Percentiles rank a stretch among this genome's conserved stretches.
Evolutionary conservation across 92 coral and sea anemone species (phyloP).

Genomic region (Epizoanthus fatuus): DNA sequence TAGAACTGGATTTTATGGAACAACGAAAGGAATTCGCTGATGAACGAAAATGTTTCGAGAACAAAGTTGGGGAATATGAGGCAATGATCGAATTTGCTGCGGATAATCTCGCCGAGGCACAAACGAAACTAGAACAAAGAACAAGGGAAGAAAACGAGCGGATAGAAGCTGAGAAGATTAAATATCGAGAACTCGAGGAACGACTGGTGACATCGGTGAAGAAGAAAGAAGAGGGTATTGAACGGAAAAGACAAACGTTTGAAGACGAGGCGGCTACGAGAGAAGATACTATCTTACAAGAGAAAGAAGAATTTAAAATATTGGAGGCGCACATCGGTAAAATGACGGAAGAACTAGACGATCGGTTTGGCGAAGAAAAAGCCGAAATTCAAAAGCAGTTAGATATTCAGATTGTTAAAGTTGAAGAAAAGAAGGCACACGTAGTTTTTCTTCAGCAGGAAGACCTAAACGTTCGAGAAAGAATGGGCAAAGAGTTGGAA

Average conservation of each 20-base stretch:
- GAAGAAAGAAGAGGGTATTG: conserved; percentile 75
- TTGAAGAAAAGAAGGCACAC: conserved; percentile 59
- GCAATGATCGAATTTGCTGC: conserved; percentile 89
- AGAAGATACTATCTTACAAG: conserved; percentile 48
- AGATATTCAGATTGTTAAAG: conserved; percentile 46
- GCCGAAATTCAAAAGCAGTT: conserved; percentile 34
- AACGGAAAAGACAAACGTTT: conserved; percentile 73
- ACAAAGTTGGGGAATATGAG: conserved; percentile 79
- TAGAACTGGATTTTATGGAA: conserved; percentile 87
- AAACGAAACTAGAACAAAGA: conserved; percentile 73
- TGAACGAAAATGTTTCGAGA: conserved; percentile 76
- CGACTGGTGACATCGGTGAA: conserved; percentile 63
- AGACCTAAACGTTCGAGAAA: conserved; percentile 64
- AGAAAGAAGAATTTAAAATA: conserved; percentile 50
- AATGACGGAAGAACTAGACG: conserved; percentile 65
- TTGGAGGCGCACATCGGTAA: conserved; percentile 50
- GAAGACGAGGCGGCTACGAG: conserved; percentile 63
- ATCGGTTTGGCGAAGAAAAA: conserved; percentile 56
- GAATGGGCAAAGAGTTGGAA: conserved; percentile 76
- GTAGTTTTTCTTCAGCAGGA: conserved; percentile 74
- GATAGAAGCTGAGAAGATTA: conserved; percentile 79
- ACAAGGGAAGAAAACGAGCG: conserved; percentile 81
- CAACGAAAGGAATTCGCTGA: conserved; percentile 68
- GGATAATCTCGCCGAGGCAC: conserved; percentile 90
- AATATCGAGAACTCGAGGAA: conserved; percentile 78